Evolutionary conservation across 2,888 invertebrate species (phyloP).

Genomic region (Eristalinus aeneus): DNA sequence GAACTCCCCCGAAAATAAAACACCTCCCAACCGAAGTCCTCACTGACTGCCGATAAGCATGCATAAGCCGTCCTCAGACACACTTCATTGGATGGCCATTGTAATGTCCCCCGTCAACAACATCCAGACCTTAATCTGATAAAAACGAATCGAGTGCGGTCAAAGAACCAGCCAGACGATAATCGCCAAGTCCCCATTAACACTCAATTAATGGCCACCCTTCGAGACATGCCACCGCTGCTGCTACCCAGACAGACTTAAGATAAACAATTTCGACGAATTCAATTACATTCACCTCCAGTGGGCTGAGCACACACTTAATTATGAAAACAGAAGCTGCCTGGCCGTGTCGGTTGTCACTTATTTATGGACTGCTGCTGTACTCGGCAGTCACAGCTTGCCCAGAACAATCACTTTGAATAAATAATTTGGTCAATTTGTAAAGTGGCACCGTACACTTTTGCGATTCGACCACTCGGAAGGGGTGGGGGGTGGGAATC

Average conservation of each 20-base stretch:
- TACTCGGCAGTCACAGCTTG: conserved; percentile 42
- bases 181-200: conserved; percentile 7
- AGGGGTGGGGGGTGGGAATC: background rate
- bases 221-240: background rate
- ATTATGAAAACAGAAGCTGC: conserved; percentile 10
- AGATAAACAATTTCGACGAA: background rate
- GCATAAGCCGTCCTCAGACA: background rate
- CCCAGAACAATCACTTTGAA: conserved; percentile 53
- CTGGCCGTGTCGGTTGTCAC: background rate
- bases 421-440: conserved; percentile 66
- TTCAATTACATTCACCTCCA: conserved; percentile 1
- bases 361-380: conserved; percentile 38
- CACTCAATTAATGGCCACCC: conserved; percentile 1
- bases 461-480: conserved; percentile 1
- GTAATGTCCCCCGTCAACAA: background rate
- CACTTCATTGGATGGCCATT: background rate
- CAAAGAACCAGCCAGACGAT: background rate
- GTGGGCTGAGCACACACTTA: conserved; percentile 7
- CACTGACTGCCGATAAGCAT: background rate
- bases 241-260: background rate
- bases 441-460: conserved; percentile 43
- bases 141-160: background rate
- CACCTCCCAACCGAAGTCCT: background rate
- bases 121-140: background rate
- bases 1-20: too few species aligned